A percentile compares a stretch with the other conserved stretches of the same genome.
These are phyloP conservation scores for Artemia sinica DNA, from an alignment of 2,888 invertebrate genomes.

Conservation along the genomic window DNA sequence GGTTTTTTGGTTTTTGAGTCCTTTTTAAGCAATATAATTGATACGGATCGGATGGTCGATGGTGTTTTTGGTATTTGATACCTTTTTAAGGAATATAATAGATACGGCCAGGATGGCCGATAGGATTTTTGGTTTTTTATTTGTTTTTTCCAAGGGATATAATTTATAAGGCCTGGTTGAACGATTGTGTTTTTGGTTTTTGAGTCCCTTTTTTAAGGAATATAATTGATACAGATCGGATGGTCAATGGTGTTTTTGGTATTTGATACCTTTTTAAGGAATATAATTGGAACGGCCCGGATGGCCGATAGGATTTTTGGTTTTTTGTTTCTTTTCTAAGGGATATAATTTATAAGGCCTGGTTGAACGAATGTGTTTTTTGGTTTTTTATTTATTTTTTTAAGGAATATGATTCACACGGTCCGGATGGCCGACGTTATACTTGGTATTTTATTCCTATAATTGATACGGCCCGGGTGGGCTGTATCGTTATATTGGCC, in stretches of 20 bases:
- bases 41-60: conserved; percentile 66
- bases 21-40: conserved; percentile 44
- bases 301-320: no score
- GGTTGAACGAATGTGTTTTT: no score
- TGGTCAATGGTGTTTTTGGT: conserved; percentile 60
- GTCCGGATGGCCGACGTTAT: conserved; percentile 62
- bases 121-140: no score
- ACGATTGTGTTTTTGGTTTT: no score
- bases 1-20: neutral
- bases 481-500: no score
- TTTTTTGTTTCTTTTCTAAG: no score
- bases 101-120: no score
- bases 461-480: no score
- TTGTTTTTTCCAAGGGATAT: no score
- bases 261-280: conserved; percentile 50
- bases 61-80: conserved; percentile 69
- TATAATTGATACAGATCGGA: conserved; percentile 75
- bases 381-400: neutral
- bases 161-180: no score
- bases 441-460: conserved; percentile 65
- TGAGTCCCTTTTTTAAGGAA: conserved; percentile 20
- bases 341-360: no score
- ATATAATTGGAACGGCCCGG: conserved; percentile 31
- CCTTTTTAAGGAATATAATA: conserved; percentile 32
- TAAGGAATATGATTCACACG: conserved; percentile 56